phyloP scores from a whole-genome alignment of 2,888 invertebrate genomes.

The Synanthedon myopaeformis region DNA sequence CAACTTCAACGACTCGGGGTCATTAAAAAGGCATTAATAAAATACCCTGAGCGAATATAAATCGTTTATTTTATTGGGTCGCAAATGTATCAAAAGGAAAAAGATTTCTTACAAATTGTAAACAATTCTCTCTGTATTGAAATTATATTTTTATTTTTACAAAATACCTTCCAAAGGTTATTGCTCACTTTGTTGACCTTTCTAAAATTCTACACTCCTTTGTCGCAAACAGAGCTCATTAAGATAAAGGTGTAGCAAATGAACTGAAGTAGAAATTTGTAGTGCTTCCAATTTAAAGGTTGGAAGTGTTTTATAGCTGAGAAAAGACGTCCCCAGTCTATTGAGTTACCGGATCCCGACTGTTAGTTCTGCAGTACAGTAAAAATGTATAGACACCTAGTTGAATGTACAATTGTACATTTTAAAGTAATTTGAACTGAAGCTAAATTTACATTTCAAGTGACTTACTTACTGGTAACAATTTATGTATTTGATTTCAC shows the following conservation, averaged over 20 bases:
- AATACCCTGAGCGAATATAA: conserved; percentile 8
- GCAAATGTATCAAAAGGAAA: conserved; percentile 2
- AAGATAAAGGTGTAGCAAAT: conserved; percentile 21
- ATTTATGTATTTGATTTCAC: background rate
- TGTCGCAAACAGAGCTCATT: conserved; percentile 22
- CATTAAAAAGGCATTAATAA: conserved; percentile 20
- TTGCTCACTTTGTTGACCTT: conserved; percentile 19
- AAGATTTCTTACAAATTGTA: conserved; percentile 1
- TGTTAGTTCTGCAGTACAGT: too few species aligned
- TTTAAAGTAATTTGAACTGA: too few species aligned
- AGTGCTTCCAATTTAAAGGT: conserved; percentile 23
- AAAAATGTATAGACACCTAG: too few species aligned
- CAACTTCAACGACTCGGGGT: conserved; percentile 10
- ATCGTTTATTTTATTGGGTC: conserved; percentile 6
- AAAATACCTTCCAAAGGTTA: conserved; percentile 3
- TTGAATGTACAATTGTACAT: too few species aligned
- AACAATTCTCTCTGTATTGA: background rate
- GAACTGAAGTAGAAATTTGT: conserved; percentile 15
- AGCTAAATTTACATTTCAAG: too few species aligned
- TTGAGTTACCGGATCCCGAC: conserved; percentile 22
- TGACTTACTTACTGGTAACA: too few species aligned
- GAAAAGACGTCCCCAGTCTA: conserved; percentile 15
- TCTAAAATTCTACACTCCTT: conserved; percentile 14
- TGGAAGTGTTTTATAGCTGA: conserved; percentile 17
- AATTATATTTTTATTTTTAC: conserved; percentile 9